Base-by-base conservation (phyloP, 2,113 vertebrate species). In the Malurus cyaneus region DNA sequence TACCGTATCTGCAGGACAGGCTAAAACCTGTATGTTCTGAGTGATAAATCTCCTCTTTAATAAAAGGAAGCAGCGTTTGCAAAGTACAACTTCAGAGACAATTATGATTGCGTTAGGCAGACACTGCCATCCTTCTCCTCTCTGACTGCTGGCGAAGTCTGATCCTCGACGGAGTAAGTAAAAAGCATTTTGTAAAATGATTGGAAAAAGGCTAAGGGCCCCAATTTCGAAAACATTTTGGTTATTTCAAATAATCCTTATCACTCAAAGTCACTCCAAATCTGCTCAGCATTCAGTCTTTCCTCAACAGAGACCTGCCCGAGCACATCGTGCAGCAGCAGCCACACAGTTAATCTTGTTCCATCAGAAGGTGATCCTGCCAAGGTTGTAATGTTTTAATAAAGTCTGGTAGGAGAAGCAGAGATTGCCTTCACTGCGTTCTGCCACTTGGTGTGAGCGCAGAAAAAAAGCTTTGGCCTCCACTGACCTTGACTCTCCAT, bases 311-410 rank as follows among this genome's bases (percentile, higher is more conserved):
- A 96, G 91, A 93, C 85, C 52, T 73, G 89, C 64, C 73, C 1
- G 13, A 66, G 84, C 57, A 3, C 62, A 11, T 25, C 5, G 46
- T 62, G 3, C 28, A 21, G 86, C 66, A 96, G 92, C 91, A 94
- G 88, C 89, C 92, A 79, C 4, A 70, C 80, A 82, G 86, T 94
- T 96, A 94, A 96, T 96, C 93, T 93, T 86, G 91, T 92, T 92
- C 84, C 92, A 86, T 93, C 76, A 59, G 88, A 93, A 92, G 90
- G 88, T 95, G 93, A 96, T 95, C 90, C 89, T 91, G 88, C 88
- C 94, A 95, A 96, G 92, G 87, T 79, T 94, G 91, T 56, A 94
- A 94, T 73, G 83, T 93, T 96, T 96, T 97, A 95, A 95, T 97
- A 92, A 96, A 93, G 81, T 77, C 84, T 83, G 44, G 69, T 72